phyloP scores from a whole-genome alignment of 1,140 invertebrate genomes.

The Lanistes nyassanus region DNA sequence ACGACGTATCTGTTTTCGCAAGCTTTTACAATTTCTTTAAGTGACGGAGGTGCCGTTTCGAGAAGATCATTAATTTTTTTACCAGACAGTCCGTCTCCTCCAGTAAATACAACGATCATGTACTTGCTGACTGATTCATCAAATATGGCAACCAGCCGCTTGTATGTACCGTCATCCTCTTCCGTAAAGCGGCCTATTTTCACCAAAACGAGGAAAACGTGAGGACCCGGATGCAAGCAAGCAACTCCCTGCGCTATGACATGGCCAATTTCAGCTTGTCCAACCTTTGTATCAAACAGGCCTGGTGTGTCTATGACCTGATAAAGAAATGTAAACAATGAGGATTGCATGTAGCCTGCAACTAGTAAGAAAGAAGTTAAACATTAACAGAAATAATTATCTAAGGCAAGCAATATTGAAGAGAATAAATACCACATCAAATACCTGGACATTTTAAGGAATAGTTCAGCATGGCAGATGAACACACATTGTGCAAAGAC shows the following conservation, averaged over 20 bases:
- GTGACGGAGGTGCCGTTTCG: background rate
- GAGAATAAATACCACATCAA: too few relatives aligned
- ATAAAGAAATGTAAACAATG: background rate
- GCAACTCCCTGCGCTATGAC: background rate
- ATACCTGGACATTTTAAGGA: too few relatives aligned
- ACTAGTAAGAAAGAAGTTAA: too few relatives aligned
- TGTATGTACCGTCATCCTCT: background rate
- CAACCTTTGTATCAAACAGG: background rate
- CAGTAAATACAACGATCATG: background rate
- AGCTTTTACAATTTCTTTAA: background rate
- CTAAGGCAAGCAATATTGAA: too few relatives aligned
- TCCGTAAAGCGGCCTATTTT: background rate
- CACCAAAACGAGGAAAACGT: background rate
- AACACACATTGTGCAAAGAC: too few relatives aligned
- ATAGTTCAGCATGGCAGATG: too few relatives aligned
- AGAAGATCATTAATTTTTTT: background rate
- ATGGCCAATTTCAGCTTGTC: background rate
- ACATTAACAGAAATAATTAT: background rate
- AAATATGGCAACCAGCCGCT: background rate
- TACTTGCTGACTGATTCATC: background rate
- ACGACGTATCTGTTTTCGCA: conserved; percentile 1
- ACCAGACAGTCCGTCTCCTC: background rate
- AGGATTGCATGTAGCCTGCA: too few relatives aligned
- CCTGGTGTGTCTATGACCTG: background rate
- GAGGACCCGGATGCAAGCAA: conserved; percentile 14